Evolutionary conservation across 2,113 vertebrate genomes (phyloP).

Genomic region (Passerina amoena): DNA sequence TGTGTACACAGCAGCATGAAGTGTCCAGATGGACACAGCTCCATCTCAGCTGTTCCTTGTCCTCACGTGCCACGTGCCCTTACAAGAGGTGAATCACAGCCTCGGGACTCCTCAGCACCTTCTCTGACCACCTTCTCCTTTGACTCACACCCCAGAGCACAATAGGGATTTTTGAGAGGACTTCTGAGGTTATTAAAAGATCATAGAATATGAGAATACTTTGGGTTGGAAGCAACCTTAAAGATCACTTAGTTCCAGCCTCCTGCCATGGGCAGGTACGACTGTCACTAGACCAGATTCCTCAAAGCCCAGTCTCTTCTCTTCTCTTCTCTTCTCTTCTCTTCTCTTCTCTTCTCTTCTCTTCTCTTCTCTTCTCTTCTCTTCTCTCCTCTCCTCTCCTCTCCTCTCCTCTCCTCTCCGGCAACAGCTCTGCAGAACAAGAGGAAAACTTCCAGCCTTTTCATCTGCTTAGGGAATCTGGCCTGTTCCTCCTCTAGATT

Average conservation of each 20-base stretch:
- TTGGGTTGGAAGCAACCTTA: not conserved
- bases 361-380: not conserved
- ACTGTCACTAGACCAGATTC: not conserved
- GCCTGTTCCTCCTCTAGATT: not conserved
- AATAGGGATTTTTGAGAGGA: not conserved
- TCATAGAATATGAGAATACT: not conserved
- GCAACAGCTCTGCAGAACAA: not conserved
- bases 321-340: not conserved
- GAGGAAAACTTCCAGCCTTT: not conserved
- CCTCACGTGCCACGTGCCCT: not conserved
- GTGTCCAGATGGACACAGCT: not conserved
- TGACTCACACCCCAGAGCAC: not conserved
- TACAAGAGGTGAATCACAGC: not conserved
- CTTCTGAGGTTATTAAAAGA: not conserved
- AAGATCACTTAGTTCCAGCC: not conserved
- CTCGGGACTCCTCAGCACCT: not conserved
- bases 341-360: not conserved
- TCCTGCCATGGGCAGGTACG: not conserved
- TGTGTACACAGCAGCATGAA: not conserved
- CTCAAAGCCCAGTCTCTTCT: not conserved
- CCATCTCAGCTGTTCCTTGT: not conserved
- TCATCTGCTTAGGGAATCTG: not conserved
- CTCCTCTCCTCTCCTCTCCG: too few species aligned
- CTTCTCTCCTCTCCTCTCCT: too few species aligned
- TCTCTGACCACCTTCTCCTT: not conserved